phyloP scores from a whole-genome alignment of 2,797 vertebrate species.

The Antennarius maculatus region DNA sequence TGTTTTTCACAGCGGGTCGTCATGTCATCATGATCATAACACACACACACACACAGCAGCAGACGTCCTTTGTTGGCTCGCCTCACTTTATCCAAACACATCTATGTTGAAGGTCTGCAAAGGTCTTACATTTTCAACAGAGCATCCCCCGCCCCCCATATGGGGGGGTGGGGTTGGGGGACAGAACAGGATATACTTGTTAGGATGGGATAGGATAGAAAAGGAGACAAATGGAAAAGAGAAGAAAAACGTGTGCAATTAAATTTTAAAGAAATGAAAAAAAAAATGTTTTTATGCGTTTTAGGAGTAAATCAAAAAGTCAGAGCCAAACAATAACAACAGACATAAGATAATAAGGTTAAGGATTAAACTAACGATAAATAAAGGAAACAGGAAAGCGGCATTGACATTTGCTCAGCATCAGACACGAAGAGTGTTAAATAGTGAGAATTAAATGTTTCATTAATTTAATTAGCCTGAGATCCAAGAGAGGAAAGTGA shows the following conservation, averaged over 20 bases:
- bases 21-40: slow-evolving; percentile 61
- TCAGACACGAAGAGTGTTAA: slow-evolving; percentile 15
- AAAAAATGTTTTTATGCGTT: too few relatives aligned
- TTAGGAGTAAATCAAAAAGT: too few relatives aligned
- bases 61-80: slow-evolving; percentile 43
- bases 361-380: too few relatives aligned
- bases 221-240: too few relatives aligned
- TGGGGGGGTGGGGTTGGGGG: slow-evolving; percentile 24
- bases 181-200: too few relatives aligned
- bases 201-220: too few relatives aligned
- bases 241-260: too few relatives aligned
- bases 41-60: slow-evolving; percentile 18
- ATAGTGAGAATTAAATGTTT: slow-evolving; percentile 13
- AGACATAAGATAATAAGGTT: too few relatives aligned
- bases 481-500: slow-evolving; percentile 6
- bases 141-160: slow-evolving; percentile 32
- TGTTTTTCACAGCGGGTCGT: slow-evolving; percentile 51
- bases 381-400: slow-evolving; percentile 10
- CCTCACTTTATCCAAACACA: slow-evolving; percentile 49
- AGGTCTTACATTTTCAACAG: slow-evolving; percentile 44
- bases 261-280: too few relatives aligned
- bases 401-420: background rate
- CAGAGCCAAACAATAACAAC: too few relatives aligned
- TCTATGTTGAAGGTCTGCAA: slow-evolving; percentile 35
- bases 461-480: slow-evolving; percentile 38